phyloP scores from a whole-genome alignment of 2,797 vertebrate species.

The Sebastes umbrosus region DNA sequence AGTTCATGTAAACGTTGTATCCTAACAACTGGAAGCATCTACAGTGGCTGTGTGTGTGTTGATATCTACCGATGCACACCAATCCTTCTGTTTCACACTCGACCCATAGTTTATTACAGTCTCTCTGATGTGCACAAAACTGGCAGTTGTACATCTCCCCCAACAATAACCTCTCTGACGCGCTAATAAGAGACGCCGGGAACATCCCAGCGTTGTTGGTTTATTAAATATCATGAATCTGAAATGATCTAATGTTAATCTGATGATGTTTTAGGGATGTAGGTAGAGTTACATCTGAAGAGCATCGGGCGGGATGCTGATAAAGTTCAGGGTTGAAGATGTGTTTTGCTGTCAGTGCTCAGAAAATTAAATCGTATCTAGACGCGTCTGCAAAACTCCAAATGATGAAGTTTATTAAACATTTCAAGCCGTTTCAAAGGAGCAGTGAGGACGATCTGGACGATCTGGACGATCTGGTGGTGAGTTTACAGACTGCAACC shows the following conservation, averaged over 20 bases:
- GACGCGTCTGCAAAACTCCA: neutral
- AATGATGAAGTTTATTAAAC: neutral
- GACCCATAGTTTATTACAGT: neutral
- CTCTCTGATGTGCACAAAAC: constrained; percentile 13
- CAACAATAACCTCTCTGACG: neutral
- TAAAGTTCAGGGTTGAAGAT: too few species aligned
- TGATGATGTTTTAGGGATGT: too few species aligned
- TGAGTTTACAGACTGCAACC: too few species aligned
- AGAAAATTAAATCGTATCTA: neutral
- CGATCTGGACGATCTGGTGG: too few species aligned
- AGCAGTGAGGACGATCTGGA: too few species aligned
- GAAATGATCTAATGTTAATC: too few species aligned
- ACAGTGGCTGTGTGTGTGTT: constrained; percentile 36
- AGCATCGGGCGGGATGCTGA: too few species aligned
- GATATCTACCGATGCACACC: neutral
- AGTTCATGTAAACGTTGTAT: constrained; percentile 68
- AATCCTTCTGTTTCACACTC: neutral
- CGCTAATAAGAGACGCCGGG: too few species aligned
- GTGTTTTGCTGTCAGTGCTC: neutral
- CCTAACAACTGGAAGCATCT: constrained; percentile 75
- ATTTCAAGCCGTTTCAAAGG: neutral
- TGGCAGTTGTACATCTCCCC: neutral
- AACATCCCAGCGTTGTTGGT: too few species aligned
- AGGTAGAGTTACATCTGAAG: neutral
- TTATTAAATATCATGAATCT: too few species aligned